Percentiles rank a stretch among this genome's conserved stretches.
Evolutionary conservation across 2,888 invertebrate species (phyloP).

Genomic region (Noctua comes): DNA sequence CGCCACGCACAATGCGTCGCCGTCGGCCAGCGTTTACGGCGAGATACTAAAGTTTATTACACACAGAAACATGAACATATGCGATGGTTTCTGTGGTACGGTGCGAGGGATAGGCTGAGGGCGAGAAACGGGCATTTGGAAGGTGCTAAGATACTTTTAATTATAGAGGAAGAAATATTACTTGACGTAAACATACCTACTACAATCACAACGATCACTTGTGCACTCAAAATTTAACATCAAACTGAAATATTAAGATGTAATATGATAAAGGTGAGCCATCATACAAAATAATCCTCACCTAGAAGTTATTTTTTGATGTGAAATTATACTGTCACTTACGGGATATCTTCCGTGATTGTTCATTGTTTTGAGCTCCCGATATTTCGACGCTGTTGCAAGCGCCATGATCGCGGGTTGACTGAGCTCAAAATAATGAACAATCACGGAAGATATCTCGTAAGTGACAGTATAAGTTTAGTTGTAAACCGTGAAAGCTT

Average conservation of each 20-base stretch:
- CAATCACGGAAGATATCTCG: too few relatives aligned
- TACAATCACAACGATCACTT: background rate
- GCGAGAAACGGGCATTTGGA: conserved; percentile 15
- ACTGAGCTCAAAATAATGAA: too few relatives aligned
- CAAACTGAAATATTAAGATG: background rate
- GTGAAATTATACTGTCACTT: too few relatives aligned
- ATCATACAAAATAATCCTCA: background rate
- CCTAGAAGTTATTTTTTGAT: background rate
- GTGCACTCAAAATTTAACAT: background rate
- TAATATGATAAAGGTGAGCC: background rate
- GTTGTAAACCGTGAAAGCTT: too few relatives aligned
- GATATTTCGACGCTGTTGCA: too few relatives aligned
- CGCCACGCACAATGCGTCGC: conserved; percentile 78
- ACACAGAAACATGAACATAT: conserved; percentile 70
- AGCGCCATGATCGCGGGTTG: too few relatives aligned
- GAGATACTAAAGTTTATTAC: conserved; percentile 83
- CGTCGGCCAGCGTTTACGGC: conserved; percentile 75
- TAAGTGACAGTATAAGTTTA: too few relatives aligned
- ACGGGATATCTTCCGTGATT: too few relatives aligned
- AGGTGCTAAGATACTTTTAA: background rate
- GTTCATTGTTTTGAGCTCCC: too few relatives aligned
- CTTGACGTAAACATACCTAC: background rate
- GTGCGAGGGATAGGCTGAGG: background rate
- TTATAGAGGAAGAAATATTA: background rate
- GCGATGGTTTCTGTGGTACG: conserved; percentile 54